A percentile compares a stretch with the other conserved stretches of the same genome.
Evolutionary conservation across 1,140 invertebrate species (phyloP).

Genomic region (Philopotamus ludificatus): DNA sequence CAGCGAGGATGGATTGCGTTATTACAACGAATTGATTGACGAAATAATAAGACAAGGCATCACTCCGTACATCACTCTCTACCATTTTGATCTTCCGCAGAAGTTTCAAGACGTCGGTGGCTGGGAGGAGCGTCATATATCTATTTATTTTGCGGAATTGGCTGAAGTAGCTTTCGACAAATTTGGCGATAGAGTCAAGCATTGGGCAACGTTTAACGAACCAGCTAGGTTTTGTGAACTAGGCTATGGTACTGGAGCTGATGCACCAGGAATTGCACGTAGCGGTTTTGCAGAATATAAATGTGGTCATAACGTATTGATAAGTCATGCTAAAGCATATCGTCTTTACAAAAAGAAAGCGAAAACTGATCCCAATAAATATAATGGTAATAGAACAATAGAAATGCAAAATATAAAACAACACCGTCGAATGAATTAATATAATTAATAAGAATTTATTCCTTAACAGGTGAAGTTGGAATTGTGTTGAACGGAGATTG

Average conservation of each 20-base stretch:
- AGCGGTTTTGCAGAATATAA: slow-evolving; percentile 52
- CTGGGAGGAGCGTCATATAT: slow-evolving; percentile 55
- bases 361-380: slow-evolving; percentile 53
- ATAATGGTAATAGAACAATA: slow-evolving; percentile 39
- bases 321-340: slow-evolving; percentile 57
- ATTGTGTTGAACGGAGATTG: slow-evolving; percentile 56
- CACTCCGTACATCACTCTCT: too few species aligned
- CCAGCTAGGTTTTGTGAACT: slow-evolving; percentile 46
- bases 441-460: background rate
- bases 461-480: slow-evolving; percentile 47
- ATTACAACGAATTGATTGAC: too few species aligned
- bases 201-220: slow-evolving; percentile 54
- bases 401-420: too few species aligned
- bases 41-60: too few species aligned
- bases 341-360: slow-evolving; percentile 60
- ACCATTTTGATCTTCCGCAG: too few species aligned
- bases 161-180: slow-evolving; percentile 44
- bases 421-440: background rate
- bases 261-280: slow-evolving; percentile 47
- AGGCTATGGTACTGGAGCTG: slow-evolving; percentile 46
- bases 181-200: slow-evolving; percentile 47
- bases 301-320: slow-evolving; percentile 55
- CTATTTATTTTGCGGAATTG: slow-evolving; percentile 52
- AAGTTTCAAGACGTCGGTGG: slow-evolving; percentile 58
- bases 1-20: too few species aligned